These are phyloP conservation scores for Oxyruncus cristatus DNA, from an alignment of 2,113 vertebrate genomes.

Conservation along the genomic window DNA sequence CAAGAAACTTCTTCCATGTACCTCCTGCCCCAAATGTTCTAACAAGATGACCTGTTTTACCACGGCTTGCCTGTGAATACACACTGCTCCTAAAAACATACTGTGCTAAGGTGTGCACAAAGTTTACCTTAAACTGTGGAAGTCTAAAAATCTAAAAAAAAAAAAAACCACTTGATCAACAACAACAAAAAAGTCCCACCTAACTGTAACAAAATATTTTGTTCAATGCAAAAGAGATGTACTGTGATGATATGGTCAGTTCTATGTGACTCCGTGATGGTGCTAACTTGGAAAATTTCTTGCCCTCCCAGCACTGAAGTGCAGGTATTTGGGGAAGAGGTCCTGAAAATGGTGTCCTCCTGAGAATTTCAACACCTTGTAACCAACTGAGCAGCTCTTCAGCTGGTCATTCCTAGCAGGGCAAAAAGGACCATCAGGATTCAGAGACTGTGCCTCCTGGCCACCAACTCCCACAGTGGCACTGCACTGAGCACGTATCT, in stretches of 20 bases:
- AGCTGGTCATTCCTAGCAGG: background rate
- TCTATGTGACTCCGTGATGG: background rate
- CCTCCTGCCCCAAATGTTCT: background rate
- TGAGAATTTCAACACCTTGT: background rate
- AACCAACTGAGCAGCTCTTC: background rate
- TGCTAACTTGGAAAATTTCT: background rate
- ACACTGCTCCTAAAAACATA: background rate
- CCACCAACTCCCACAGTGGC: too few relatives aligned
- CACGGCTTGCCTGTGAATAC: background rate
- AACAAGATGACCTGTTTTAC: background rate
- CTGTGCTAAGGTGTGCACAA: accelerated
- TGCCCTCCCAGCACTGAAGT: background rate
- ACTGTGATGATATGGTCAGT: background rate
- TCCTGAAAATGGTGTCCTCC: background rate
- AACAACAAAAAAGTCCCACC: background rate
- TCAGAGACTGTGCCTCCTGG: background rate
- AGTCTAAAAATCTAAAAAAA: background rate
- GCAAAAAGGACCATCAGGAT: background rate
- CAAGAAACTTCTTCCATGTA: background rate
- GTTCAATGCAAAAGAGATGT: background rate
- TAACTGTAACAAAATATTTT: background rate
- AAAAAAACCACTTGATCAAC: background rate
- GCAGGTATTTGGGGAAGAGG: background rate
- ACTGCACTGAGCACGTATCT: background rate
- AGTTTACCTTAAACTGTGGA: accelerated